Percentiles rank a stretch among this genome's conserved stretches.
phyloP scores from a whole-genome alignment of 2,113 vertebrate species.

The Balaeniceps rex region DNA sequence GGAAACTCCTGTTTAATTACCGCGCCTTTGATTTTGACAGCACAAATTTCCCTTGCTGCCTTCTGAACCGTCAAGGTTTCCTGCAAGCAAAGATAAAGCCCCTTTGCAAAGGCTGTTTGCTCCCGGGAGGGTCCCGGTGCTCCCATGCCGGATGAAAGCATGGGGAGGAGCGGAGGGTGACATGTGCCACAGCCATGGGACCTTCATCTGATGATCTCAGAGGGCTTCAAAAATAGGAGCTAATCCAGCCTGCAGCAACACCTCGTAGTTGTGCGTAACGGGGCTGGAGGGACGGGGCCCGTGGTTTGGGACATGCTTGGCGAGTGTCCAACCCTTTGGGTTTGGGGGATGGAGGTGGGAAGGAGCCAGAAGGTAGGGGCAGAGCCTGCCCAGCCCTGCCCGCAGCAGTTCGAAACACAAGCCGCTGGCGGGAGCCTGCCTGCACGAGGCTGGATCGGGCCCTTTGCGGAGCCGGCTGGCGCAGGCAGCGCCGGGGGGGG shows the following conservation, averaged over 20 bases:
- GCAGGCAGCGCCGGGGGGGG: background rate
- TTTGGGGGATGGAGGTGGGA: background rate
- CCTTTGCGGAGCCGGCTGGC: fast-evolving
- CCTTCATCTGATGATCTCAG: background rate
- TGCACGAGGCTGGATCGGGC: background rate
- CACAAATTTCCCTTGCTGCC: background rate
- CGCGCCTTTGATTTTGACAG: background rate
- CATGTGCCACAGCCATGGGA: fast-evolving
- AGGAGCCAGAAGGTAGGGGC: background rate
- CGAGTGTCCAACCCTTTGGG: background rate
- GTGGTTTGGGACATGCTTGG: background rate
- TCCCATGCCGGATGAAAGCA: background rate
- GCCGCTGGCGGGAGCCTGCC: background rate
- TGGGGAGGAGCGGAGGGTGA: background rate
- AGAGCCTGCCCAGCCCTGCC: background rate
- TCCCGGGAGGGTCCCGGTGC: background rate
- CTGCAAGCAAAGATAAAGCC: constrained; percentile 7
- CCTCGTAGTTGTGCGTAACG: fast-evolving
- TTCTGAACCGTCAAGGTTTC: background rate
- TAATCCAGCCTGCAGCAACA: background rate
- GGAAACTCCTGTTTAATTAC: background rate
- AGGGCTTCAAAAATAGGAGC: background rate
- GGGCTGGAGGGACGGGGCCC: background rate
- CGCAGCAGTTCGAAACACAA: fast-evolving
- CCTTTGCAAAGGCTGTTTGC: background rate